Evolutionary conservation across 2,113 vertebrate species (phyloP).

Genomic region (Scartelaos histophorus): DNA sequence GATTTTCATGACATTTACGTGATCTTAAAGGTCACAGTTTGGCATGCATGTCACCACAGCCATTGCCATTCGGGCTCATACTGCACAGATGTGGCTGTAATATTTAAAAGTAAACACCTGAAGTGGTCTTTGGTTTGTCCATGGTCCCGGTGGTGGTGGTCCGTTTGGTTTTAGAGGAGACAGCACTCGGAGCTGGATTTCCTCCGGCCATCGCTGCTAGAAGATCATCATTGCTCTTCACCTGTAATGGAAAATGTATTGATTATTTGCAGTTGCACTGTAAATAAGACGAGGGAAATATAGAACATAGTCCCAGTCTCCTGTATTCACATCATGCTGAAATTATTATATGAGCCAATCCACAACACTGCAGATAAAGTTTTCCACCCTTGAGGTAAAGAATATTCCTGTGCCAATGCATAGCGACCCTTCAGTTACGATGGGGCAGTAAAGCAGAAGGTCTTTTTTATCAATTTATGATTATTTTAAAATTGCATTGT

Average conservation of each 20-base stretch:
- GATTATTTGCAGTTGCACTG: neutral
- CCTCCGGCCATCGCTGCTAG: slow-evolving; percentile 88
- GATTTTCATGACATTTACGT: no score
- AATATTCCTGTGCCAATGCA: no score
- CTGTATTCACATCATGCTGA: no score
- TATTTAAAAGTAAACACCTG: slow-evolving; percentile 71
- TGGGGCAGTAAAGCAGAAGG: neutral
- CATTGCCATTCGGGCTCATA: neutral
- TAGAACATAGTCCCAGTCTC: neutral
- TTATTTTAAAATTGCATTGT: no score
- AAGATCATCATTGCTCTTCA: slow-evolving; percentile 95
- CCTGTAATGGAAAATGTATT: slow-evolving; percentile 67
- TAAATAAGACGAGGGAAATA: neutral
- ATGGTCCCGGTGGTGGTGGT: slow-evolving; percentile 73
- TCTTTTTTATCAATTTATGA: neutral
- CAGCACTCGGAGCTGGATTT: slow-evolving; percentile 77
- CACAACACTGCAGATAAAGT: no score
- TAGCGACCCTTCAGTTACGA: no score
- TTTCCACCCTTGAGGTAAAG: no score
- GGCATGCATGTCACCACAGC: no score
- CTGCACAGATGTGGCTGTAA: neutral
- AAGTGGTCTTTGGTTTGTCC: slow-evolving; percentile 83
- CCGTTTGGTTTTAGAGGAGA: slow-evolving; percentile 83
- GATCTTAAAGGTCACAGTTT: no score
- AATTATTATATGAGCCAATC: no score